phyloP scores from a whole-genome alignment of 2,888 invertebrate species.

The Drosophila siamana region DNA sequence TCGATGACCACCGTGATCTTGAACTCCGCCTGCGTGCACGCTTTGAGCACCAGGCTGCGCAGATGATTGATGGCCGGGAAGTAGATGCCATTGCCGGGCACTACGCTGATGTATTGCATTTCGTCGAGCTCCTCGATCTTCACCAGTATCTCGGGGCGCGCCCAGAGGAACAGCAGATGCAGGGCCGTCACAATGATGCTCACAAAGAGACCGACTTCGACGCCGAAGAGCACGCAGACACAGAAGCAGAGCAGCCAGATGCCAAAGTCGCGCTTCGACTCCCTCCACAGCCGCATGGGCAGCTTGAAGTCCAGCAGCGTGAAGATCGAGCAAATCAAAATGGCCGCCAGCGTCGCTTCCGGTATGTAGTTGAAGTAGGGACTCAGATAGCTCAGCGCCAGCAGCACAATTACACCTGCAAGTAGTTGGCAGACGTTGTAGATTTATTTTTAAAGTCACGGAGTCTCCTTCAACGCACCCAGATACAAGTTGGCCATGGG shows the following conservation, averaged over 20 bases:
- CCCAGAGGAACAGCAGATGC: conserved; percentile 89
- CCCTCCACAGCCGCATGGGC: conserved; percentile 87
- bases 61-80: conserved; percentile 91
- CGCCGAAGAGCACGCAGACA: conserved; percentile 89
- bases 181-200: conserved; percentile 89
- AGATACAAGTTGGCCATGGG: conserved; percentile 87
- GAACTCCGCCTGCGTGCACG: conserved; percentile 86
- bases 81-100: conserved; percentile 89
- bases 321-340: conserved; percentile 94
- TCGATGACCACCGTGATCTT: conserved; percentile 88
- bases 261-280: conserved; percentile 88
- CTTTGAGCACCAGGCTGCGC: conserved; percentile 87
- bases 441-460: not conserved
- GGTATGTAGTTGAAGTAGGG: conserved; percentile 95
- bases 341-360: conserved; percentile 93
- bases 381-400: conserved; percentile 94
- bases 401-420: conserved; percentile 91
- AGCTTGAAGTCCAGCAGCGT: conserved; percentile 87
- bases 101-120: conserved; percentile 87
- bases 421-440: not conserved
- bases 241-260: conserved; percentile 90
- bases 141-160: conserved; percentile 87
- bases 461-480: conserved; percentile 58
- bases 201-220: conserved; percentile 92
- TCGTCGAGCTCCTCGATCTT: conserved; percentile 84